Evolutionary conservation across 2,113 vertebrate species (phyloP).

Genomic region (Ptychochromis oligacanthus): DNA sequence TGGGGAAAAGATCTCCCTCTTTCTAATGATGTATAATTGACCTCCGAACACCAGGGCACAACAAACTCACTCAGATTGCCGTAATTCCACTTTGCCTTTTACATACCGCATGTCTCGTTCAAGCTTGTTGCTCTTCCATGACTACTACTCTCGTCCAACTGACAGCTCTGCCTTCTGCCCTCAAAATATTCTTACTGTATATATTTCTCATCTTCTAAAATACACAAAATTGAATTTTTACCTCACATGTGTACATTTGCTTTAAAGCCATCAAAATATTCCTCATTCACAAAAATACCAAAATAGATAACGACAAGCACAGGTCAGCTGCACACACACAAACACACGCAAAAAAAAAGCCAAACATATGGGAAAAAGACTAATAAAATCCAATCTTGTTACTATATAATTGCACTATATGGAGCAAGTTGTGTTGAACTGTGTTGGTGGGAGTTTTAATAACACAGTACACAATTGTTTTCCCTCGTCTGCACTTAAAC

Average conservation of each 20-base stretch:
- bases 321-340: constrained; percentile 11
- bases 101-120: constrained; percentile 63
- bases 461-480: constrained; percentile 69
- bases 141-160: constrained; percentile 51
- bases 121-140: constrained; percentile 64
- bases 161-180: constrained; percentile 36
- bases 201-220: background rate
- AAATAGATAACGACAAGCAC: constrained; percentile 14
- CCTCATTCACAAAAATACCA: constrained; percentile 24
- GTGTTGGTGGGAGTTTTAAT: constrained; percentile 69
- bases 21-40: constrained; percentile 79
- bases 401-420: constrained; percentile 66
- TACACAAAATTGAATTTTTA: background rate
- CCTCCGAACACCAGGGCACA: constrained; percentile 73
- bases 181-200: background rate
- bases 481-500: constrained; percentile 68
- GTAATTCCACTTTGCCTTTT: constrained; percentile 68
- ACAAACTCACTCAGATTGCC: constrained; percentile 64
- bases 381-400: constrained; percentile 65
- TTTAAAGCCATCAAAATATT: background rate
- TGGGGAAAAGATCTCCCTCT: constrained; percentile 62
- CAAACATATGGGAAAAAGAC: constrained; percentile 44
- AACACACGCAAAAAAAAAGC: background rate
- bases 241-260: background rate
- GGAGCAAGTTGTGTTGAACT: constrained; percentile 51